Base-by-base conservation (phyloP, 2,113 vertebrate genomes). In the Hydropotes inermis region DNA sequence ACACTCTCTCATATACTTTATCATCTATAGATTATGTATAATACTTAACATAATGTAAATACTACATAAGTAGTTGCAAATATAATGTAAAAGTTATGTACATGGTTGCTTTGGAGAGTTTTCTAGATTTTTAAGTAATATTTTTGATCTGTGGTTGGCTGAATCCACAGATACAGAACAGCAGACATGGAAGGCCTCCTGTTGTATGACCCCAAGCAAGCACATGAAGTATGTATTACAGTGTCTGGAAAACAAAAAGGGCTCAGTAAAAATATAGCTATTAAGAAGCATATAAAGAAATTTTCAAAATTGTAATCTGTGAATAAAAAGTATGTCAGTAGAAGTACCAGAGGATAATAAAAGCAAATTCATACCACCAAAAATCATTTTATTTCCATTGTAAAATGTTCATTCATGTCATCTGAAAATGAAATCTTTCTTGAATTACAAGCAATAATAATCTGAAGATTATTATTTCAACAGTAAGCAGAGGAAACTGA, bases 361-460 rank as follows among this genome's bases (percentile, higher is more conserved):
- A 94, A 90, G 10, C 15, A 83, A 83, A 90, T 70, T 78, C 43
- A 33, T 30, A 67, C 3, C 3, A 45, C 60, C 27, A 84, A 33
- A 91, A 47, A 76, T 52, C 67, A 87, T 52, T 89, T 92, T n/a
- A 61, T 14, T 83, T 27, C 50, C 43, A 84, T 45, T 54, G 0
- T 95, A 84, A 95, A 90, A 87, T 93, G 92, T 45, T 5, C 19
- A 61, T 55, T 93, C 55, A 23, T 33, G 14, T 50, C 43, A 67
- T 92, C 61, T 94, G n/a, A 95, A 93, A 96, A 93, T 25, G 50
- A 95, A 83, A 79, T 33, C 50, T 84, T 36, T 7, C 30, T 94
- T 36, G 10, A 64, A 58, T 47, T 81, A 15, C 43, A 79, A 79
- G 43, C 76, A 47, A 79, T 79, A 79, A 79, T 54, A 12, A 92